These are phyloP conservation scores for Tillus elongatus DNA, from an alignment of 2,888 invertebrate genomes.

Conservation along the genomic window DNA sequence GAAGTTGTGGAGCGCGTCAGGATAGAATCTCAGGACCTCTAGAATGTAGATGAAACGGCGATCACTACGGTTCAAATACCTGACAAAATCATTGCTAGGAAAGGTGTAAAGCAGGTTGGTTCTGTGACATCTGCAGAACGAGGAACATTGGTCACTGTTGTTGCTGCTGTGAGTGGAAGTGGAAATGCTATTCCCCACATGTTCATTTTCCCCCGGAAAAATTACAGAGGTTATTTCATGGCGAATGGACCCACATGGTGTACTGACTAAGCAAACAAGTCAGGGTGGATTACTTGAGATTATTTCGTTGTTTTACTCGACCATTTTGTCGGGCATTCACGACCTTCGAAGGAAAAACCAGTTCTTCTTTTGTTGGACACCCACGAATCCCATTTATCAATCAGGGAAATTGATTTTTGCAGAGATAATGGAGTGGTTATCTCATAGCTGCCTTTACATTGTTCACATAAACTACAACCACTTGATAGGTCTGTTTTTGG, in stretches of 20 bases:
- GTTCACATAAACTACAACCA: slow-evolving; percentile 2
- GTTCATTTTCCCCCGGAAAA: neutral
- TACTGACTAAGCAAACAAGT: neutral
- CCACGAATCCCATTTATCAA: neutral
- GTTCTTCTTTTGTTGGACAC: neutral
- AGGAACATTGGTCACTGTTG: neutral
- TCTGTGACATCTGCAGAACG: neutral
- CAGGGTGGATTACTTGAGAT: neutral
- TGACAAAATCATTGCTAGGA: neutral
- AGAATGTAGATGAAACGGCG: neutral
- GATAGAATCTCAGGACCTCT: neutral
- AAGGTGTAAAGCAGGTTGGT: slow-evolving; percentile 3
- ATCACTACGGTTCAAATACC: neutral
- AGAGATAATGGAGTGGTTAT: neutral
- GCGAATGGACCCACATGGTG: neutral
- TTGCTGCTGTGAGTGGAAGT: neutral
- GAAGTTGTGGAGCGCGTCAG: neutral
- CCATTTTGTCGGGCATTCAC: neutral
- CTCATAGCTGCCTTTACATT: neutral
- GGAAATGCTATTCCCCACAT: neutral
- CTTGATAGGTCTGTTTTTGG: no score
- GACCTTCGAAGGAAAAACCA: neutral
- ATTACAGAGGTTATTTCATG: slow-evolving; percentile 1
- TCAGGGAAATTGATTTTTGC: neutral
- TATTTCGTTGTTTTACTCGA: neutral